Conservation (phyloP, 2,113 vertebrate genomes). For the Leptobrachium leishanense region DNA sequence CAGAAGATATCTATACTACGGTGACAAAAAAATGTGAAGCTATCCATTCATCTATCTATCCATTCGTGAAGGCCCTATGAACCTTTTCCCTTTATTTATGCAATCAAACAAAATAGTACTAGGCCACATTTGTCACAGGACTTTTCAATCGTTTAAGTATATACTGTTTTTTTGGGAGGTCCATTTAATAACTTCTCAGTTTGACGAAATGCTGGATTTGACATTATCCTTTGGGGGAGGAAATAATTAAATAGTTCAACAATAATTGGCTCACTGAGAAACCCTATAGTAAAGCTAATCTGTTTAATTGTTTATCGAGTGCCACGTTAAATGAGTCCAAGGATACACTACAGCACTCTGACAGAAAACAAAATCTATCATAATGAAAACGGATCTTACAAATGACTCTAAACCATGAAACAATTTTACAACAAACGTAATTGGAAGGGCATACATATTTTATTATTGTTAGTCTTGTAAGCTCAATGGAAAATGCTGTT, state of each 20-base stretch:
- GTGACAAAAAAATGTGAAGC: too few relatives aligned
- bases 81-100: too few relatives aligned
- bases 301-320: constrained; percentile 28
- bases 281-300: constrained; percentile 27
- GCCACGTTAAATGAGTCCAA: constrained; percentile 29
- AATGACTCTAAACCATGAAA: constrained; percentile 21
- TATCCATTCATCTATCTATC: too few relatives aligned
- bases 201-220: too few relatives aligned
- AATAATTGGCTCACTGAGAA: not conserved
- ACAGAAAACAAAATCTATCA: constrained; percentile 25
- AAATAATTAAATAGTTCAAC: constrained; percentile 4
- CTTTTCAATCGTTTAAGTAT: too few relatives aligned
- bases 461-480: constrained; percentile 15
- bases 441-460: constrained; percentile 26
- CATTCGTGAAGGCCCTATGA: too few relatives aligned
- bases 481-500: constrained; percentile 4
- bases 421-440: constrained; percentile 22
- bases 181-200: too few relatives aligned
- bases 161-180: too few relatives aligned
- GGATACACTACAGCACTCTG: constrained; percentile 4
- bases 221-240: not conserved
- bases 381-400: constrained; percentile 29
- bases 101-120: too few relatives aligned
- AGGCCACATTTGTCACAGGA: too few relatives aligned
- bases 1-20: too few relatives aligned